Evolutionary conservation across 2,113 vertebrate genomes (phyloP).

Genomic region (Sula dactylatra): DNA sequence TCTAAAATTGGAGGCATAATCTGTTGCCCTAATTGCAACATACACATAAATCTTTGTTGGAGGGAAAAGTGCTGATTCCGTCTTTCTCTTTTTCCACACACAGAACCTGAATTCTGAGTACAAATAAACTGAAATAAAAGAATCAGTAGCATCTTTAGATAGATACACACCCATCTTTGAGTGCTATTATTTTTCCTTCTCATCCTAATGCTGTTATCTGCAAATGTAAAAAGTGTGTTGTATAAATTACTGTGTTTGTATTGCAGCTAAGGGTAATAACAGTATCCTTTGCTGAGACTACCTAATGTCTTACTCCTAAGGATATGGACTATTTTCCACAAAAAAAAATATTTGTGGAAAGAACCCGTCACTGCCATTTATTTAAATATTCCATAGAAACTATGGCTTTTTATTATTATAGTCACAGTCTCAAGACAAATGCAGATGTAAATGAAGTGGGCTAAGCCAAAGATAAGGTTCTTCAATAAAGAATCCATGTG

Average conservation of each 20-base stretch:
- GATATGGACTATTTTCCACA: background rate
- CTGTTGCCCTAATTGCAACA: constrained; percentile 48
- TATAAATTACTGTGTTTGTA: background rate
- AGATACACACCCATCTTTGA: background rate
- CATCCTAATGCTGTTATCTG: background rate
- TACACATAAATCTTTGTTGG: background rate
- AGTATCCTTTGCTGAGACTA: background rate
- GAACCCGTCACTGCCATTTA: background rate
- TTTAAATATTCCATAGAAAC: background rate
- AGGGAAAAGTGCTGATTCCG: constrained; percentile 12
- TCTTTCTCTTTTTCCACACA: background rate
- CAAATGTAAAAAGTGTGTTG: background rate
- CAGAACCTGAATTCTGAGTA: background rate
- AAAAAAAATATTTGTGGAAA: background rate
- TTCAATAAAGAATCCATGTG: background rate
- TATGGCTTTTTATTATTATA: background rate
- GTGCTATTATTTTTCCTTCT: background rate
- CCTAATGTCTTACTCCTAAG: background rate
- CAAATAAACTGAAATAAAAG: background rate
- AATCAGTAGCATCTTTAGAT: background rate
- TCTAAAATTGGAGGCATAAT: constrained; percentile 37
- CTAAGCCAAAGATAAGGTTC: background rate
- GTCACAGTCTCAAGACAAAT: background rate
- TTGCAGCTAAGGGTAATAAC: background rate
- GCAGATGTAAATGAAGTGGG: background rate